Evolutionary conservation across 2,797 vertebrate genomes (phyloP).

Genomic region (Luscinia megarhynchos): DNA sequence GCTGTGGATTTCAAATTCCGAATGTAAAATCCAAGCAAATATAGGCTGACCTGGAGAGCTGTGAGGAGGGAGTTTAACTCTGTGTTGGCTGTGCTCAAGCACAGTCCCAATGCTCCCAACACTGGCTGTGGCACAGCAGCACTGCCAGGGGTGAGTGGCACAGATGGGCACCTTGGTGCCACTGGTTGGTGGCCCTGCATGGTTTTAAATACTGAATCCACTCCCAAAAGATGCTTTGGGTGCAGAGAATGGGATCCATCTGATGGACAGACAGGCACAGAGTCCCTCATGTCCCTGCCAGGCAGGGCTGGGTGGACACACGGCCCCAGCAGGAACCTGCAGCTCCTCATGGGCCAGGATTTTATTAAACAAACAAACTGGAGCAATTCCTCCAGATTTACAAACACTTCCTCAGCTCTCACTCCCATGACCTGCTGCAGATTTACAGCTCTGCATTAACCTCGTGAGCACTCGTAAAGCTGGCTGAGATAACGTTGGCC

Average conservation of each 20-base stretch:
- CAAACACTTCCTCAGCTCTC: slow-evolving; percentile 61
- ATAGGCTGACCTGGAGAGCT: not conserved
- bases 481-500: slow-evolving; percentile 72
- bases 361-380: slow-evolving; percentile 75
- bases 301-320: not conserved
- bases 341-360: slow-evolving; percentile 13
- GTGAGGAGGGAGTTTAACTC: slow-evolving; percentile 18
- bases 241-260: rapidly evolving
- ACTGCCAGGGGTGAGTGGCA: not conserved
- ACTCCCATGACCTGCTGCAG: slow-evolving; percentile 44
- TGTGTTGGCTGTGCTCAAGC: rapidly evolving
- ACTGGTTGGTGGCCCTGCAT: not conserved
- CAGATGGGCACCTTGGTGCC: rapidly evolving
- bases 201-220: not conserved
- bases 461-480: slow-evolving; percentile 66
- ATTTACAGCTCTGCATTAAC: slow-evolving; percentile 77
- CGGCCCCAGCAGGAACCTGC: rapidly evolving
- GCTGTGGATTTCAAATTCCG: slow-evolving; percentile 54
- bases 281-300: not conserved
- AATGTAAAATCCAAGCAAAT: slow-evolving; percentile 52
- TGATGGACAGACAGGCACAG: rapidly evolving
- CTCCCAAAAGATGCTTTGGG: not conserved
- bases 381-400: slow-evolving; percentile 69
- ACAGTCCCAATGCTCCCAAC: rapidly evolving
- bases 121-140: rapidly evolving